Conservation (phyloP, 2,797 vertebrate genomes). For the Selene dorsalis region DNA sequence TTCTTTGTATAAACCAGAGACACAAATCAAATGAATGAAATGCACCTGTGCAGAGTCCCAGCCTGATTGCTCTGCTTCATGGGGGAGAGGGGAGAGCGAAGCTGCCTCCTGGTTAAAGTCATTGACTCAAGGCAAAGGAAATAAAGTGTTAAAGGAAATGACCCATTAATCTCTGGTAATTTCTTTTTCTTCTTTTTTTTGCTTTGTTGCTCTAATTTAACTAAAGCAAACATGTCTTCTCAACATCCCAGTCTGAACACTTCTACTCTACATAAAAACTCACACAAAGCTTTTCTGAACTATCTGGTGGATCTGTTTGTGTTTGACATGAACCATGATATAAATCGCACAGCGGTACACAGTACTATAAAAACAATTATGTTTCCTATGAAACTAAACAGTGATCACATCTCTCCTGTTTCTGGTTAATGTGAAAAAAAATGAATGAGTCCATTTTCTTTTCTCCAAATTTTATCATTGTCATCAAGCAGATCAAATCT, state of each 20-base stretch:
- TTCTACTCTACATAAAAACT: not conserved
- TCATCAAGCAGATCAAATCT: not conserved
- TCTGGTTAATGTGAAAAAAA: not conserved
- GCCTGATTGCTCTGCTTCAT: not conserved
- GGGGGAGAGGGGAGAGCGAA: not conserved
- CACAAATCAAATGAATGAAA: too few species aligned
- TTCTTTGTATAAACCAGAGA: too few species aligned
- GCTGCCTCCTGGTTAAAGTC: not conserved
- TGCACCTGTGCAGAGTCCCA: too few species aligned
- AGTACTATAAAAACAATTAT: too few species aligned
- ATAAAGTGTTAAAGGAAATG: not conserved
- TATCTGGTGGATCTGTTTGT: too few species aligned
- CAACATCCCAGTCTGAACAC: too few species aligned
- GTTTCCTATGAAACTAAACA: too few species aligned
- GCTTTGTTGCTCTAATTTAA: not conserved
- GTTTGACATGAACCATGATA: too few species aligned
- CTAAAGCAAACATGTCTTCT: not conserved
- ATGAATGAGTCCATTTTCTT: rapidly evolving
- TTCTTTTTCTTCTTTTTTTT: not conserved
- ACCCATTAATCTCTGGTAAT: not conserved
- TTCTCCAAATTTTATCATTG: not conserved
- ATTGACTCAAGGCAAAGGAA: not conserved
- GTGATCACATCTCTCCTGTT: too few species aligned
- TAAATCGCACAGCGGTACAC: too few species aligned
- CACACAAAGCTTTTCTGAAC: too few species aligned